Percentiles rank a stretch among this genome's conserved stretches.
Conservation (phyloP, 2,797 vertebrate species). For the Lepus townsendii region DNA sequence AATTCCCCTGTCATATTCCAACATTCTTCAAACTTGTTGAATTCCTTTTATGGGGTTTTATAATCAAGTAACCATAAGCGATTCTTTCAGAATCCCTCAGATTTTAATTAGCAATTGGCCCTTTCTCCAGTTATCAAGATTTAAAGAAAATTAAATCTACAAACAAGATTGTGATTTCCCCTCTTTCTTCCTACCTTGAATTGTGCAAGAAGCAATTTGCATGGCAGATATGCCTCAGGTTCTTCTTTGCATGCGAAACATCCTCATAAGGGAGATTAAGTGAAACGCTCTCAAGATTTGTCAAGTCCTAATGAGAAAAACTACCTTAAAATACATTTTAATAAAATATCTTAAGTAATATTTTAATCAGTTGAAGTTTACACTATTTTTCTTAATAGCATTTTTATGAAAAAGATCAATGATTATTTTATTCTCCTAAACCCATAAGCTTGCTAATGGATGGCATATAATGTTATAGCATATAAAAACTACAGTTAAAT, state of each 20-base stretch:
- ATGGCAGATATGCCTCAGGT: not conserved
- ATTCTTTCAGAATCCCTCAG: not conserved
- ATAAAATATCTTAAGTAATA: constrained; percentile 84
- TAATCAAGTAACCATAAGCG: not conserved
- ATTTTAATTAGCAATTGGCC: not conserved
- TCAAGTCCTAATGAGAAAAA: constrained; percentile 85
- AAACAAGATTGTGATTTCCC: not conserved
- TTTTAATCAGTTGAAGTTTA: constrained; percentile 87
- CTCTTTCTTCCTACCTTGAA: constrained; percentile 53
- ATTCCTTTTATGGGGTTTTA: not conserved
- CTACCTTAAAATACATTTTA: constrained; percentile 85
- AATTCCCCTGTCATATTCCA: not conserved
- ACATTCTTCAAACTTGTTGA: not conserved
- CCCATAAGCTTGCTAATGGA: constrained; percentile 84
- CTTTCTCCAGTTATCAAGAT: not conserved
- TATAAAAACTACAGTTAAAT: constrained; percentile 86
- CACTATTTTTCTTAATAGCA: constrained; percentile 84
- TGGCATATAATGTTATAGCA: constrained; percentile 82
- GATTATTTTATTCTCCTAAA: constrained; percentile 86
- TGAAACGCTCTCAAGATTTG: constrained; percentile 83
- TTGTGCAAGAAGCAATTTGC: constrained; percentile 50
- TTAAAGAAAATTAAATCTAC: not conserved
- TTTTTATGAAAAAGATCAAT: constrained; percentile 85
- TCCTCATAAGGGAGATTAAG: constrained; percentile 85
- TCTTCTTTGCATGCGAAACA: constrained; percentile 77